Evolutionary conservation across 2,888 invertebrate species (phyloP).

Genomic region (Podabrus alpinus): DNA sequence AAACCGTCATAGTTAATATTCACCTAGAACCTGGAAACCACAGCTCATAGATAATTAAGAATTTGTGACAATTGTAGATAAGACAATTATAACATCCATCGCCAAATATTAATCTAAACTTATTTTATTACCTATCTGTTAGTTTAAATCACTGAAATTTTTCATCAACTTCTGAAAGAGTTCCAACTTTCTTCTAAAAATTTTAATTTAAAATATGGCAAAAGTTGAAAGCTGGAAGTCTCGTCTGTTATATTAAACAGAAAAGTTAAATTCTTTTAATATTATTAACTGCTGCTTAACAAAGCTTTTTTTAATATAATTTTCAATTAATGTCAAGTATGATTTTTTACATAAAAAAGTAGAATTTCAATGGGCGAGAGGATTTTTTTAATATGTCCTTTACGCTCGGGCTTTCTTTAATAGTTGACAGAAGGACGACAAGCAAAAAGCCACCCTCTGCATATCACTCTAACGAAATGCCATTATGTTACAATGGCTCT

Average conservation of each 20-base stretch:
- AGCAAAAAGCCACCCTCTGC: background rate
- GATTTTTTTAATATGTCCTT: background rate
- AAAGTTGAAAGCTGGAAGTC: background rate
- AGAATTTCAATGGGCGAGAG: too few species aligned
- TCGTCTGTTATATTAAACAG: background rate
- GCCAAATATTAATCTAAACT: background rate
- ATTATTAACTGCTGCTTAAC: background rate
- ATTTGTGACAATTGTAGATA: background rate
- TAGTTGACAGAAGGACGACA: background rate
- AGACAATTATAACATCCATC: background rate
- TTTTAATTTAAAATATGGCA: background rate
- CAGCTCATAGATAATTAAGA: background rate
- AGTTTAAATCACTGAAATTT: background rate
- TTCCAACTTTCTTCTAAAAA: background rate
- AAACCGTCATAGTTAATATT: too few species aligned
- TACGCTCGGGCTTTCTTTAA: background rate
- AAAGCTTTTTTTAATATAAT: background rate
- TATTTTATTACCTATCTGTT: background rate
- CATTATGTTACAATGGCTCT: constrained; percentile 1
- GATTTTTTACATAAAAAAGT: background rate
- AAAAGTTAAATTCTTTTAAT: background rate
- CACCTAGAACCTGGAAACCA: too few species aligned
- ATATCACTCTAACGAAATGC: background rate
- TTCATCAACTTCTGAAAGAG: background rate
- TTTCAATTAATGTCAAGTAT: background rate